Base-by-base conservation (phyloP, 2,113 vertebrate species). In the Perca fluviatilis region DNA sequence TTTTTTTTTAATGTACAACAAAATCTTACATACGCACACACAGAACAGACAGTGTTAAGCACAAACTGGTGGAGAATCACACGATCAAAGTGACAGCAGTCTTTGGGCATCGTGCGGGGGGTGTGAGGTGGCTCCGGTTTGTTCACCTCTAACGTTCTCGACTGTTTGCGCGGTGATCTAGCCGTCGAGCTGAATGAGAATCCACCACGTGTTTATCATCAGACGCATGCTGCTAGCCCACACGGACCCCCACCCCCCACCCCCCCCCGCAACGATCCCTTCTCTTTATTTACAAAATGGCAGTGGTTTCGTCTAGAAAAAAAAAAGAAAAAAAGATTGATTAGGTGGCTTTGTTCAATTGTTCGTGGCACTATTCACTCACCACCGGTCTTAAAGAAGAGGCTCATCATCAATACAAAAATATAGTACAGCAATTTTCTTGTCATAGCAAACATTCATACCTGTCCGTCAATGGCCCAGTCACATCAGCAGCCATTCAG, bases 381-480 rank as follows among this genome's bases (percentile, higher is more conserved):
- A 19, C 70, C 53, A 18, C 65, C 56, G 60, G 68, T 84, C 43
- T 54, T 66, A 36, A 51, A 78, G 43, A 79, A 30, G 53, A 91
- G 81, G 79, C 82, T 91, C 79, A 84, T 83, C 79, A 36, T 63
- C 56, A 8, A 85, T 91, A 92, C 51, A 92, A 91, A 95, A 92
- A 92, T 92, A 93, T 89, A 93, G 79, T 88, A 92, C 85, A 91
- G 88, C 88, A 92, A 82, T 69, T 89, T 85, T 86, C 78, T 90
- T 91, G 84, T 86, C 82, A 88, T 89, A 93, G 88, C 90, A 89
- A 93, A 94, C 92, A 93, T 93, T 94, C 91, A 93, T 88, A 86
- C 86, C 79, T 91, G 93, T 93, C 92, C 75, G 46, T 82, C 74
- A 75, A 82, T 82, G 87, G 89, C 89, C 68, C 73, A 54, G 81